These are phyloP conservation scores for Tromatobia lineatoria DNA, from an alignment of 2,888 invertebrate genomes.

Conservation along the genomic window DNA sequence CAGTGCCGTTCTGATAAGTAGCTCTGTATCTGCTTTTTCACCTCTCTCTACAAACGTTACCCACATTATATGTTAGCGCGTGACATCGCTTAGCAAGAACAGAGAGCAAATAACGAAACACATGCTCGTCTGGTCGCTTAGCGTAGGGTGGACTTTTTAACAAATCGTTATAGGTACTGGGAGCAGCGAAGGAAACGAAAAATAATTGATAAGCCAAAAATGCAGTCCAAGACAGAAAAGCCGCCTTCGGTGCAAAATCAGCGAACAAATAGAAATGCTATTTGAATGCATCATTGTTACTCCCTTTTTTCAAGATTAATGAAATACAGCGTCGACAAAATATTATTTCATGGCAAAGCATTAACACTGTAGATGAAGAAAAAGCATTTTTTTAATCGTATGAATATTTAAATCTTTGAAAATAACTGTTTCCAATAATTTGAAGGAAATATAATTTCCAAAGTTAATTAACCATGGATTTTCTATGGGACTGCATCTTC, in stretches of 20 bases:
- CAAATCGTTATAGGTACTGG: neutral
- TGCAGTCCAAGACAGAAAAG: neutral
- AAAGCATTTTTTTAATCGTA: too few species aligned
- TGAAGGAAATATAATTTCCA: neutral
- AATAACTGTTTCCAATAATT: neutral
- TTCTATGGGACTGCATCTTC: neutral
- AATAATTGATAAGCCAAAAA: conserved; percentile 8
- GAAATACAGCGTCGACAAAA: too few species aligned
- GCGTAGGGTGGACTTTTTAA: neutral
- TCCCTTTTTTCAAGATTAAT: too few species aligned
- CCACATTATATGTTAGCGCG: conserved; percentile 81
- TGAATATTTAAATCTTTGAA: neutral
- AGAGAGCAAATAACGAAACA: conserved; percentile 51
- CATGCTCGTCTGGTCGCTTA: neutral
- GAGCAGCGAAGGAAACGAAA: neutral
- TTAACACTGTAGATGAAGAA: too few species aligned
- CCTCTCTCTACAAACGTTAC: conserved; percentile 76
- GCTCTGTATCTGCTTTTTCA: conserved; percentile 77
- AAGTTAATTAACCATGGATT: neutral
- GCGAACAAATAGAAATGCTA: neutral
- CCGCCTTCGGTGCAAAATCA: neutral
- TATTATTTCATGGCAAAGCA: too few species aligned
- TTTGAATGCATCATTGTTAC: too few species aligned
- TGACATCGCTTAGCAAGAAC: conserved; percentile 39
- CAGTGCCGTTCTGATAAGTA: conserved; percentile 83